These are phyloP conservation scores for Diarsia dahlii DNA, from an alignment of 2,888 invertebrate genomes.

Conservation along the genomic window DNA sequence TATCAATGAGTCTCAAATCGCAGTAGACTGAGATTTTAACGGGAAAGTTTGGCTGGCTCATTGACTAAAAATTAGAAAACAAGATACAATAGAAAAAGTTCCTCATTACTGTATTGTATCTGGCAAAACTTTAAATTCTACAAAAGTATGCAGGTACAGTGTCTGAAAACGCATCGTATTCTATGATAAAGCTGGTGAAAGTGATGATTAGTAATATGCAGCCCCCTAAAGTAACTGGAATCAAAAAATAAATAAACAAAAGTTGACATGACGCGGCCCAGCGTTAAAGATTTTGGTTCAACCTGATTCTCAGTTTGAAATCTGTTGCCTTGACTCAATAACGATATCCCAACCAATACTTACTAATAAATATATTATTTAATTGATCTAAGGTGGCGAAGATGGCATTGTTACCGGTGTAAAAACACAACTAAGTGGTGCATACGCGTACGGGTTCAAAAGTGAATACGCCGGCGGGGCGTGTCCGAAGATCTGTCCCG, in stretches of 20 bases:
- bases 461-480: slow-evolving; percentile 91
- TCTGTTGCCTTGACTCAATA: background rate
- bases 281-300: background rate
- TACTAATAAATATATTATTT: too few relatives aligned
- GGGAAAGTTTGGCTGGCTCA: background rate
- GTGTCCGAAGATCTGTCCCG: slow-evolving; percentile 93
- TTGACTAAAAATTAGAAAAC: background rate
- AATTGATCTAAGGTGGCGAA: slow-evolving; percentile 75
- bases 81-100: background rate
- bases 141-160: too few relatives aligned
- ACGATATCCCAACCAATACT: too few relatives aligned
- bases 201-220: too few relatives aligned
- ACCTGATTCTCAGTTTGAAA: background rate
- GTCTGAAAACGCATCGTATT: background rate
- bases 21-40: background rate
- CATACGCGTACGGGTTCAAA: slow-evolving; percentile 91
- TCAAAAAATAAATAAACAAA: background rate
- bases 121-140: background rate
- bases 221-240: background rate
- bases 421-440: slow-evolving; percentile 92
- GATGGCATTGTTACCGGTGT: slow-evolving; percentile 88
- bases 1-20: slow-evolving; percentile 37
- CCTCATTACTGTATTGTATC: too few relatives aligned
- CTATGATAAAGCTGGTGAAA: background rate
- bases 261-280: too few relatives aligned